Evolutionary conservation across 64 coral and sea anemone genomes (phyloP), one percentile per base, ranked within the genome.

Genomic region (Montipora cactus): DNA sequence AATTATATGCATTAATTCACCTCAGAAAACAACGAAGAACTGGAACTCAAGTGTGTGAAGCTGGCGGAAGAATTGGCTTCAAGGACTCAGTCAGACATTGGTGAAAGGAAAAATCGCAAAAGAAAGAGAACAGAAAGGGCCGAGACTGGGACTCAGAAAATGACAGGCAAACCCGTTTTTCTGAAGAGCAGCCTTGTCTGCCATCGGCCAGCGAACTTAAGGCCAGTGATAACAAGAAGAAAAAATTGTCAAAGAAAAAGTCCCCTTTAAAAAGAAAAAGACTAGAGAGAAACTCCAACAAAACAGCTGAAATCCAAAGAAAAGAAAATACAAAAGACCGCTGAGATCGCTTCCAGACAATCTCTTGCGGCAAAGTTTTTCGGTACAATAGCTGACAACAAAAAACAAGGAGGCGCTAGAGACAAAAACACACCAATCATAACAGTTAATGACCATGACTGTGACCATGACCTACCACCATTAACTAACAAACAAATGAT

Each of bases 11-110:
- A 44, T 74, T 70, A 19, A 37, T 55, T 19, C 70, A 14, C 19
- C 25, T 74, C 70, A 74, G 70, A 74, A 74, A 74, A 74, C 70
- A 74, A 74, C 3, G 70, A 74, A 74, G 70, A 74, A 74, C 70
- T 74, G 19, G 70, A 74, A 74, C 70, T 74, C 0, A 19, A 19
- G 70, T 74, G 70, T 22, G 70, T 74, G 70, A 74, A 74, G 70
- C 19, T 74, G 19, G 70, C 70, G 13, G 70, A 74, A 74, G 70
- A 74, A 74, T 5, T 74, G 70, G 70, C 70, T 21, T 5, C 70
- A 19, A 74, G 25, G 70, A 5, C 18, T 19, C 28, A 28, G 28
- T 19, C 70, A 5, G 70, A 74, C 23, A 23, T 74, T 23, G n/a
- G 70, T 74, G 70, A 74, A 5, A 74, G 18, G n/a, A 21, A 22